Conservation (phyloP, 1,140 invertebrate genomes). For the Drosophila dunni region DNA sequence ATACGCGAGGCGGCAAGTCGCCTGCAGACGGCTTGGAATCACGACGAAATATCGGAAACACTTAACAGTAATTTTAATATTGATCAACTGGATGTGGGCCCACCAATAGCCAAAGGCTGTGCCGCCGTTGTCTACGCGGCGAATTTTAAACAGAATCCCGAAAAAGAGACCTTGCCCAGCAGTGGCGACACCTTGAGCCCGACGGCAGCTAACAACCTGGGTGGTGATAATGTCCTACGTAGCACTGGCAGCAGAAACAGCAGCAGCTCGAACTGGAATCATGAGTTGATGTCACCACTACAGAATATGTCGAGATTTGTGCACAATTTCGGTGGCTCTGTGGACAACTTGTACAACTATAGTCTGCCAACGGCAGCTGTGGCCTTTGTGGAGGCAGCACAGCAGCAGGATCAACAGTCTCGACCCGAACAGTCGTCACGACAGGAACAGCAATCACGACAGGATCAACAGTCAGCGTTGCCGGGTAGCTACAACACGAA, state of each 20-base stretch:
- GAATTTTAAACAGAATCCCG: conserved; percentile 80
- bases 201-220: no score
- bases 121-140: conserved; percentile 93
- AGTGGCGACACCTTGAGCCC: no score
- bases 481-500: not conserved
- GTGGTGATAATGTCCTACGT: no score
- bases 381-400: conserved; percentile 55
- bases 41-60: conserved; percentile 84
- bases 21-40: conserved; percentile 87
- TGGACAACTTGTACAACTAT: conserved; percentile 75
- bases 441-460: not conserved
- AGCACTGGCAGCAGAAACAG: not conserved
- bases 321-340: conserved; percentile 81
- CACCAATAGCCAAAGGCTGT: conserved; percentile 92
- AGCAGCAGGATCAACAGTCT: conserved; percentile 5
- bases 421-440: conserved; percentile 2
- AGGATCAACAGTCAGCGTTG: not conserved
- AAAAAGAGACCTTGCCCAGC: not conserved
- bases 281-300: conserved; percentile 75
- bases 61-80: conserved; percentile 85
- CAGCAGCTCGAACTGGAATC: conserved; percentile 36
- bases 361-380: conserved; percentile 66
- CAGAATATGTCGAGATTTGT: conserved; percentile 84
- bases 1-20: conserved; percentile 89
- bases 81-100: conserved; percentile 89